Conservation (phyloP, 2,888 invertebrate genomes). For the Acanthopleura granulata region DNA sequence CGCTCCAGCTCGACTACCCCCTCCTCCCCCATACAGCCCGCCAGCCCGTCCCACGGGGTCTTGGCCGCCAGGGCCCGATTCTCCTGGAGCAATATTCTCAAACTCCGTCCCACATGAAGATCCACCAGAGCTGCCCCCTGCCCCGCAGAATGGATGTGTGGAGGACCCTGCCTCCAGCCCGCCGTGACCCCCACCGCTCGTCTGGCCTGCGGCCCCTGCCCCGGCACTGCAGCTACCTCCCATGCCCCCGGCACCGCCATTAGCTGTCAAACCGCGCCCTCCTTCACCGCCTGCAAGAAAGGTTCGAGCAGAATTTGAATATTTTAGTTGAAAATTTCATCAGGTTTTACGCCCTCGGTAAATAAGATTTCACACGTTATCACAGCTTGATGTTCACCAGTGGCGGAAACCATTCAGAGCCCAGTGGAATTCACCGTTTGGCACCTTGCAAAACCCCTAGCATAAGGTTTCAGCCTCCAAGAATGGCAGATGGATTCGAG, state of each 20-base stretch:
- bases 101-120: not conserved
- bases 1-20: constrained; percentile 6
- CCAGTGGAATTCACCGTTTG: no score
- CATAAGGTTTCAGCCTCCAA: no score
- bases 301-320: no score
- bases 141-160: no score
- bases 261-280: not conserved
- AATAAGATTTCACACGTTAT: no score
- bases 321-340: no score
- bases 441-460: no score
- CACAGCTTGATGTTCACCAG: no score
- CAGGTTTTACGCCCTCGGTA: no score
- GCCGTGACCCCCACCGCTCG: not conserved
- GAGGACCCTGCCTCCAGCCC: constrained; percentile 1
- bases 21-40: constrained; percentile 5
- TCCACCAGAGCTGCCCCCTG: no score
- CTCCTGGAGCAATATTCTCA: not conserved
- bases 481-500: no score
- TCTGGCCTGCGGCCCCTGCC: constrained; percentile 11
- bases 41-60: not conserved
- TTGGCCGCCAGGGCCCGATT: constrained; percentile 10
- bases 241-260: not conserved
- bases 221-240: constrained; percentile 6
- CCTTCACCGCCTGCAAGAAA: constrained; percentile 10
- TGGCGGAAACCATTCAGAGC: no score